Conservation (phyloP, 2,113 vertebrate species). For the Pipra filicauda region DNA sequence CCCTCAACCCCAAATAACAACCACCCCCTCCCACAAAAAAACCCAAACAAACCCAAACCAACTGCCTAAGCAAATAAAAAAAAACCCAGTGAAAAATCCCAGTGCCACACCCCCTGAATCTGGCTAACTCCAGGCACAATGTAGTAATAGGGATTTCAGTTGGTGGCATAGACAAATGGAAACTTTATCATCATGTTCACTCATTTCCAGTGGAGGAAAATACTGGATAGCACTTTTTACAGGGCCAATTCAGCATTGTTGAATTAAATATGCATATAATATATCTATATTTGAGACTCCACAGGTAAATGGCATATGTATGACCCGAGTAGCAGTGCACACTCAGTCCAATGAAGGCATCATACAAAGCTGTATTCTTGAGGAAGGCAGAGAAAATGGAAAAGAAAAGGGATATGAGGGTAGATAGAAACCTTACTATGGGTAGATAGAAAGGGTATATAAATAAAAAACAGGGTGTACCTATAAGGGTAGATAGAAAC, state of each 20-base stretch:
- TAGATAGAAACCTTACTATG: not conserved
- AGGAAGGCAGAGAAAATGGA: not conserved
- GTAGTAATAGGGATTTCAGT: not conserved
- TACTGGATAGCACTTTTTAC: not conserved
- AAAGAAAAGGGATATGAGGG: not conserved
- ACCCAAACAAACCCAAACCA: no score
- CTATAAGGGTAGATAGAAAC: not conserved
- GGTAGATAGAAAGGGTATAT: not conserved
- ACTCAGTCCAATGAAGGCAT: not conserved
- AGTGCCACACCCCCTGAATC: fast-evolving
- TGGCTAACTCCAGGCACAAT: not conserved
- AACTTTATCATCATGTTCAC: not conserved
- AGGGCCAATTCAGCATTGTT: not conserved
- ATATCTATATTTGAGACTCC: not conserved
- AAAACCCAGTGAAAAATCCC: not conserved
- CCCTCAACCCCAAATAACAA: not conserved
- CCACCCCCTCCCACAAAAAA: not conserved
- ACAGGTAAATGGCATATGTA: not conserved
- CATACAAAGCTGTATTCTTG: not conserved
- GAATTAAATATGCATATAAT: not conserved
- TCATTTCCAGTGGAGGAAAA: not conserved
- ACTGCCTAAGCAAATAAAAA: not conserved
- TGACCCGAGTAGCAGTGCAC: not conserved
- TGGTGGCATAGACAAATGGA: not conserved
- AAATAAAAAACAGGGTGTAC: no score